These are phyloP conservation scores for Macroglossus sobrinus DNA, from an alignment of 2,113 vertebrate species.

Conservation along the genomic window DNA sequence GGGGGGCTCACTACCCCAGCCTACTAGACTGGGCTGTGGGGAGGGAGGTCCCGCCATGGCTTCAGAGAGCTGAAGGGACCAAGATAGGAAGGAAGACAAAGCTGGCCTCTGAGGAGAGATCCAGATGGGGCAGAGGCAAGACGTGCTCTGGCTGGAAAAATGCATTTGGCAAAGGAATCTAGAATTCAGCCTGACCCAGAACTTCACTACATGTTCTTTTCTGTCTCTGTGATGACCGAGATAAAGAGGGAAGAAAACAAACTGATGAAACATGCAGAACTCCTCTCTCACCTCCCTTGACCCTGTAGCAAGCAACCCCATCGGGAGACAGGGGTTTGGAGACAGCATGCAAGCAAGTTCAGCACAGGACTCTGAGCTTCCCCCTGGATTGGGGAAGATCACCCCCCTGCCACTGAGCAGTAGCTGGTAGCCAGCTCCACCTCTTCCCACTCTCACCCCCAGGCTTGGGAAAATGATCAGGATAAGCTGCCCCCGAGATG, in stretches of 20 bases:
- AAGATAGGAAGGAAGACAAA: neutral
- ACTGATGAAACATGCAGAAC: neutral
- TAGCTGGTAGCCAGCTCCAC: neutral
- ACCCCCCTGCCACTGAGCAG: neutral
- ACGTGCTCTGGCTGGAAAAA: neutral
- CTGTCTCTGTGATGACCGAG: conserved; percentile 6
- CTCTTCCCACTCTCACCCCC: neutral
- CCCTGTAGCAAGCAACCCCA: neutral
- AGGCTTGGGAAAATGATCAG: neutral
- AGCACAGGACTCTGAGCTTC: neutral
- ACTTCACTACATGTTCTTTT: neutral
- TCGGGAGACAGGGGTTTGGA: neutral
- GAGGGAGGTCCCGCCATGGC: neutral
- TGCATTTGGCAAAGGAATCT: neutral
- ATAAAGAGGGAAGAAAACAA: conserved; percentile 7
- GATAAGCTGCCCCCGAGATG: neutral
- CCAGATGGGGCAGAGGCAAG: accelerated
- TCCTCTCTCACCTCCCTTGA: neutral
- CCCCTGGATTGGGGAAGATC: neutral
- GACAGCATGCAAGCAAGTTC: neutral
- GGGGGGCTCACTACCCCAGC: neutral
- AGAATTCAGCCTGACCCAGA: neutral
- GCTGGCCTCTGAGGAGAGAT: neutral
- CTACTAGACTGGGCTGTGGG: neutral
- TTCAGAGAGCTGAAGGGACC: neutral